Conservation (phyloP, 2,113 vertebrate genomes). For the Seriola aureovittata region DNA sequence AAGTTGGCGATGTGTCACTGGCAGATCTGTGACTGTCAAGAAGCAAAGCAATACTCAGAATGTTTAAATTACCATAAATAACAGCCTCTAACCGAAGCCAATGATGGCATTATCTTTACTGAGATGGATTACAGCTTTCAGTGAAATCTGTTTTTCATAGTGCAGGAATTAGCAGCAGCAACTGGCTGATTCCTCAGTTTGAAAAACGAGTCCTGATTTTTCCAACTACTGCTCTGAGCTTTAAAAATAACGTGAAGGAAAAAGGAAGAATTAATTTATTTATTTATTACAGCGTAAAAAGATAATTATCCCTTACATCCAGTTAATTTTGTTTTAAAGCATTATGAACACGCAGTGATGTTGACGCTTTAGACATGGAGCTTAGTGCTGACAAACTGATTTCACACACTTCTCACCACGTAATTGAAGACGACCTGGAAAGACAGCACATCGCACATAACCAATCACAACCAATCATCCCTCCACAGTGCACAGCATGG, state of each 20-base stretch:
- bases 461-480: slow-evolving; percentile 36
- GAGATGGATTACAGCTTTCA: background rate
- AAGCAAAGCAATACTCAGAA: background rate
- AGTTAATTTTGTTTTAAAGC: background rate
- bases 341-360: background rate
- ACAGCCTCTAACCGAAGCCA: background rate
- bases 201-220: background rate
- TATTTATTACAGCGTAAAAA: background rate
- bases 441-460: background rate
- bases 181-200: background rate
- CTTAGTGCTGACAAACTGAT: slow-evolving; percentile 1
- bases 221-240: background rate
- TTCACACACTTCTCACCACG: slow-evolving; percentile 26
- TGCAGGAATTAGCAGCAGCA: background rate
- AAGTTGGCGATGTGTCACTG: background rate
- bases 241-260: background rate
- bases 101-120: background rate
- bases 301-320: background rate
- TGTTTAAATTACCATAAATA: slow-evolving; percentile 35
- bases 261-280: background rate
- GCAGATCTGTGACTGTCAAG: slow-evolving; percentile 2
- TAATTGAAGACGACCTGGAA: slow-evolving; percentile 35
- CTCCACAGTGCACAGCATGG: background rate
- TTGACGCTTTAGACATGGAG: background rate
- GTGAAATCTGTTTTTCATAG: slow-evolving; percentile 3